Evolutionary conservation across 2,797 vertebrate genomes (phyloP), one percentile per base, ranked within the genome.

Genomic region (Rhodeus uyekii): DNA sequence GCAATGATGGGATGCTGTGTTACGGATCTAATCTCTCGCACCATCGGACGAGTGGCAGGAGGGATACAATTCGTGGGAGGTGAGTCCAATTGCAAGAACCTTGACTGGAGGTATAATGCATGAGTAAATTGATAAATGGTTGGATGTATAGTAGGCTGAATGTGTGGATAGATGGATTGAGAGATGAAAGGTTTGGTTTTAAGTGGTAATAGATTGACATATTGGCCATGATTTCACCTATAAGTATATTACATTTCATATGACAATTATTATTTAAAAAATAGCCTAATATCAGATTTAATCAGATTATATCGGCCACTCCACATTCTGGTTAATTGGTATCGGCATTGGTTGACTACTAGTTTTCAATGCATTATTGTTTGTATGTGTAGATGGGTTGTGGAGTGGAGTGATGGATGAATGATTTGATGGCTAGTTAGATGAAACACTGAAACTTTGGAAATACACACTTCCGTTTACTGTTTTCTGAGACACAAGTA

Each of bases 1-100:
- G 97, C 96, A 0, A 94, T 99, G 79, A 99, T 99, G 97, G 97
- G 96, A 76, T 99, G 98, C 94, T 99, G 98, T 18, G 95, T 99
- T 88, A 97, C 97, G 0, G 97, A 99, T 89, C 96, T 99, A 89
- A 97, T 99, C 95, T 99, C 98, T 60, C 95, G 97, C 87, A 98
- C 96, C 0, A 96, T 99, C 44, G 98, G 97, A 55, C 95, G 98
- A 38, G 97, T 97, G 88, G 98, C 98, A 4, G 98, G 97, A 78
- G 97, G 97, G 77, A 96, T 99, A 89, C 98, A 99, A 92, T 99
- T 99, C 84, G 93, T 99, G 19, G 98, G 97, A 85, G 98, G 97
- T 99, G 93, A 97, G 98, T 95, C 10, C 24, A 67, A 75, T 44
- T 39, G 18, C 5, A 58, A 32, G 19, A 3, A 48, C 8, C 7